Percentiles rank a stretch among this genome's conserved stretches.
phyloP scores from a whole-genome alignment of 2,888 invertebrate species.

The Aspidapion aeneum region DNA sequence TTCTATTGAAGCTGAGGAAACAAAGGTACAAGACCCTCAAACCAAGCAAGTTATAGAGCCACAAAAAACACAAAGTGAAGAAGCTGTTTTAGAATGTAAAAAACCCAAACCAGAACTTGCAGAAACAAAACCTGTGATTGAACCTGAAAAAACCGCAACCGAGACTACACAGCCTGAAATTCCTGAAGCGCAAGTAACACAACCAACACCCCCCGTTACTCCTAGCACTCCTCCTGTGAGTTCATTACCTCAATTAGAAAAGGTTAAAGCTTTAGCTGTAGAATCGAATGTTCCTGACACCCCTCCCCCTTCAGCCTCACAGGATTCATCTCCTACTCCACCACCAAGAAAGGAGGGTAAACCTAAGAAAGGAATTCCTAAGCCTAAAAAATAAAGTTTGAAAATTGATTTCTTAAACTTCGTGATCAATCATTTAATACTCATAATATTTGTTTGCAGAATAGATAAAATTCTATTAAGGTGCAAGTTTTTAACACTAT shows the following conservation, averaged over 20 bases:
- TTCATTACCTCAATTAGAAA: constrained; percentile 17
- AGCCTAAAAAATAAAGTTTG: constrained; percentile 33
- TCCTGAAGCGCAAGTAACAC: constrained; percentile 40
- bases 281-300: constrained; percentile 28
- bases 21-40: no score
- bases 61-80: constrained; percentile 16
- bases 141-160: background rate
- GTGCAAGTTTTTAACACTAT: no score
- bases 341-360: constrained; percentile 44
- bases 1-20: no score
- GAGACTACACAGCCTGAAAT: constrained; percentile 5
- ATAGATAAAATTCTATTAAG: no score
- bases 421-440: constrained; percentile 19
- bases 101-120: constrained; percentile 10
- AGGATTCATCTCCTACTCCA: constrained; percentile 31
- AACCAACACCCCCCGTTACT: constrained; percentile 38
- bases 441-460: constrained; percentile 18
- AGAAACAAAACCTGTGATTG: constrained; percentile 11
- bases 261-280: constrained; percentile 25
- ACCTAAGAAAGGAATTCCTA: constrained; percentile 33
- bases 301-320: constrained; percentile 23
- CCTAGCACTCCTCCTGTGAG: constrained; percentile 32
- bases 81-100: constrained; percentile 19
- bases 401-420: constrained; percentile 9
- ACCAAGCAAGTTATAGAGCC: constrained; percentile 19